Conservation (phyloP, 2,888 invertebrate species). For the Tethea ocularis region DNA sequence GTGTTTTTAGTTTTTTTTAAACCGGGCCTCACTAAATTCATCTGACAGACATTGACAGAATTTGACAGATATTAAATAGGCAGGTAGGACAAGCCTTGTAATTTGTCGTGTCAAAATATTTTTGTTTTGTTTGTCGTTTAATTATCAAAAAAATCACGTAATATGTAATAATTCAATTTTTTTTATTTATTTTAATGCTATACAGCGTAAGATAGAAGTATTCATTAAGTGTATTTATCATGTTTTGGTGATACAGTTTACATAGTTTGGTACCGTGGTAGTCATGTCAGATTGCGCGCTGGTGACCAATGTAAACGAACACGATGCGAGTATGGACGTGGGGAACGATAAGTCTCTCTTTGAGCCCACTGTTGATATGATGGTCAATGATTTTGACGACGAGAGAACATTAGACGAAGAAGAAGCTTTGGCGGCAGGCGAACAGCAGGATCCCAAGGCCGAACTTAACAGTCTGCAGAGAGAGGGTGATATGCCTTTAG, state of each 20-base stretch:
- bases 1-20: too few species aligned
- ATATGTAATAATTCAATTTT: conserved; percentile 61
- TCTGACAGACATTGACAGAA: too few species aligned
- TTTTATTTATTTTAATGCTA: conserved; percentile 50
- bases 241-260: conserved; percentile 64
- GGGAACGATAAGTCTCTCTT: conserved; percentile 86
- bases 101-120: conserved; percentile 78
- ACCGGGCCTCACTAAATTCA: too few species aligned
- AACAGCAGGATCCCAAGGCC: conserved; percentile 92
- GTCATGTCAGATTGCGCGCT: conserved; percentile 84
- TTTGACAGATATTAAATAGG: conserved; percentile 26
- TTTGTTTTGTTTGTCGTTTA: conserved; percentile 71
- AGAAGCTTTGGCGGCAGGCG: conserved; percentile 95
- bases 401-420: conserved; percentile 98
- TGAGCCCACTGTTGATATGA: conserved; percentile 97
- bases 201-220: conserved; percentile 38
- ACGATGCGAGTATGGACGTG: conserved; percentile 83
- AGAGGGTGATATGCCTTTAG: conserved; percentile 98
- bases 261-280: conserved; percentile 60
- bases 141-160: conserved; percentile 43
- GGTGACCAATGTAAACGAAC: conserved; percentile 80
- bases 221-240: conserved; percentile 46
- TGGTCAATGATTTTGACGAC: conserved; percentile 98
- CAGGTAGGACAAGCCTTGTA: conserved; percentile 32
- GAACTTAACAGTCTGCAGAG: conserved; percentile 95